These are phyloP conservation scores for Heliconius congener DNA, from an alignment of 1,140 invertebrate species.

Conservation along the genomic window DNA sequence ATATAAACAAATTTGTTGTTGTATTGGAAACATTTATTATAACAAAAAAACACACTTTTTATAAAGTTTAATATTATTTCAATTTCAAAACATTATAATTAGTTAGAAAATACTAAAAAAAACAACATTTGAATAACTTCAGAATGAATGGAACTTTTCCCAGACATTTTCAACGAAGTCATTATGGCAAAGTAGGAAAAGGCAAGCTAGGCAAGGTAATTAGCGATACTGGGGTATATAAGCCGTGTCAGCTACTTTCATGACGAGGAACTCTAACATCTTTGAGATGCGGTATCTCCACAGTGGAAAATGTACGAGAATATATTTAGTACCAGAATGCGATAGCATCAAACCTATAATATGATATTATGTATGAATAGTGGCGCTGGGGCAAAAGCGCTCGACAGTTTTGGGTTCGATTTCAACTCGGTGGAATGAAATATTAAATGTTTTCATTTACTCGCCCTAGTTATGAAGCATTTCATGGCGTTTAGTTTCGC, in stretches of 20 bases:
- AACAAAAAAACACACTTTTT: too few species aligned
- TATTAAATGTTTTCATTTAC: too few species aligned
- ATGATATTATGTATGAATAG: too few species aligned
- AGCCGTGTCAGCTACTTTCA: conserved; percentile 4
- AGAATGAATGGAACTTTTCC: conserved; percentile 4
- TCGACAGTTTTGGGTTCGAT: too few species aligned
- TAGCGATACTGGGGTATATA: conserved; percentile 12
- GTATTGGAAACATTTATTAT: too few species aligned
- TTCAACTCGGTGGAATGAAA: too few species aligned
- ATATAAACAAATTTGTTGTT: too few species aligned
- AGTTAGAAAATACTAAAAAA: neutral
- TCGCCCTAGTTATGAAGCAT: too few species aligned
- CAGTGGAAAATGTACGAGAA: neutral
- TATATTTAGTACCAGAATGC: neutral
- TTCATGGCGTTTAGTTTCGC: too few species aligned
- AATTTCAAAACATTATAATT: neutral
- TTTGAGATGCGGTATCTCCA: neutral
- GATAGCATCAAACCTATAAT: too few species aligned
- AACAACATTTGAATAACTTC: conserved; percentile 4
- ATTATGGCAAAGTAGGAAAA: conserved; percentile 3
- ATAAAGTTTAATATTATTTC: too few species aligned
- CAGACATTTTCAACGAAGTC: conserved; percentile 7
- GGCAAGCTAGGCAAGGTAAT: conserved; percentile 8
- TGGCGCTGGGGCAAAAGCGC: too few species aligned
- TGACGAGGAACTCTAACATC: neutral